Evolutionary conservation across 2,888 invertebrate species (phyloP), one percentile per base, ranked within the genome.

Genomic region (Clostera curtula): DNA sequence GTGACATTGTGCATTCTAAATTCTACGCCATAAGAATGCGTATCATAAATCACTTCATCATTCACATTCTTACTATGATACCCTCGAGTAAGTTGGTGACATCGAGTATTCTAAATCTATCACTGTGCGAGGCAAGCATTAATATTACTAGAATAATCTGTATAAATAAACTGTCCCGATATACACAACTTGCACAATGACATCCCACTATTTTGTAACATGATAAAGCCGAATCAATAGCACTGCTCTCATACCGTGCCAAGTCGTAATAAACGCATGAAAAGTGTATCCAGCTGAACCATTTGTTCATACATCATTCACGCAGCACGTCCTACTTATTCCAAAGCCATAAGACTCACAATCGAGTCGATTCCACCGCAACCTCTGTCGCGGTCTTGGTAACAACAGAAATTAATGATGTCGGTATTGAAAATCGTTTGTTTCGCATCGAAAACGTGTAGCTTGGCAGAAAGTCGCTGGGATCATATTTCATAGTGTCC

Each of bases 181-280:
- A 11, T 16, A 16, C 11, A 4, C 2, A 24, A 6, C n/a, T 32
- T 22, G 29, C 60, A 47, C 23, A 50, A 39, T 49, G 46, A 45
- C 65, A 49, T 55, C 43, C 62, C 25, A 49, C 40, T 56, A 59
- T 60, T 68, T 59, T 65, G 60, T 50, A 62, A 53, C 58, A 56
- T 50, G 62, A 73, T 74, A 72, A 64, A 73, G 55, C 46, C 24
- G 56, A 66, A 70, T 69, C 73, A 72, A 76, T 73, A 68, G 57
- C n/a, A n/a, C n/a, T 60, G 50, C 62, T 67, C 65, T 68, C 58
- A 56, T 69, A 66, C 62, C 73, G 70, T 74, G 74, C 68, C 66
- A 71, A 69, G 64, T 56, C 55, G 64, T 68, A 74, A 76, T 76
- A 76, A 77, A 68, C 66, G 68, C 57, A 73, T 67, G 71, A 74